Base-by-base conservation (phyloP, 2,113 vertebrate genomes). In the Gnathonemus longibarbis region DNA sequence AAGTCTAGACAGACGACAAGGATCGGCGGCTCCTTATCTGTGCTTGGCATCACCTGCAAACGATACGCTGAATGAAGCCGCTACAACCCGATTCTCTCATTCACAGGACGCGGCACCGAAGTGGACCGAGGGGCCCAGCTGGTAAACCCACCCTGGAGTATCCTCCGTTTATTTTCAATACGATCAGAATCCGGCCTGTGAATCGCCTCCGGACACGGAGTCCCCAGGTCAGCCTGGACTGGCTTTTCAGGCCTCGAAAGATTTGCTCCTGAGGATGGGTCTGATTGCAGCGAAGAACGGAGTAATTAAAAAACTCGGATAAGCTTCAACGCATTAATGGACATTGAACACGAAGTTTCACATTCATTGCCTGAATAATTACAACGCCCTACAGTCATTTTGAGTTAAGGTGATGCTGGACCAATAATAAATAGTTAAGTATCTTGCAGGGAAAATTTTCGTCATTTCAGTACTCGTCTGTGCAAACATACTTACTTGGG, bases 41-140 rank as follows among this genome's bases (percentile, higher is more conserved):
- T 92, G 86, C 93, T 93, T 95, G 97, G 97, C 97, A 98, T 98
- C 97, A 97, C 96, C 97, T 96, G 96, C 95, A 94, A 94, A 95
- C 95, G 96, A 97, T 94, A 95, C 97, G 94, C 94, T 92, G 94
- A 95, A 91, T 93, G 94, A 94, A 94, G 93, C 92, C 94, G 92
- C 92, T 95, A 93, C 95, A 94, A 94, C 94, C 94, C 50, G 93
- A 92, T 90, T 91, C 88, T 91, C 70, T 92, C 19, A 50, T 88
- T 89, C 42, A 50, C 92, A 88, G 70, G 89, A 74, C 53, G 66
- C 89, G 89, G 90, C 27, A 91, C 89, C 86, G 88, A 93, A 89
- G 45, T 24, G 83, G 92, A 80, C 74, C 35, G 35, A 77, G 90
- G 91, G 93, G 93, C 92, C 92, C 93, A 92, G 92, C 95, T 93